Percentiles rank a stretch among this genome's conserved stretches.
phyloP scores from a whole-genome alignment of 2,113 vertebrate species.

The Varanus komodoensis region DNA sequence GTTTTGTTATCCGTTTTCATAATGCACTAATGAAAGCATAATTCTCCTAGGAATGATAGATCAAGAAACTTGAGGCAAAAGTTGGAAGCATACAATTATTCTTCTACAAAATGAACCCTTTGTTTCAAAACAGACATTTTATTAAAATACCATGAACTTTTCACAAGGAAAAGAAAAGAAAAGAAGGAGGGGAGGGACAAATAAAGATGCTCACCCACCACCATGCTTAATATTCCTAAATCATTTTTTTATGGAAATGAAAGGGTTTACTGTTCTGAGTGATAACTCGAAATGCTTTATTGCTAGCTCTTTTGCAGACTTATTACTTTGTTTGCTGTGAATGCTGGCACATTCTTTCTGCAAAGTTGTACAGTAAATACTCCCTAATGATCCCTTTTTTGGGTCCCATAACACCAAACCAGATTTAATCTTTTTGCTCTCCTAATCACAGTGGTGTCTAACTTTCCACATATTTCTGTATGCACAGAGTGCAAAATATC shows the following conservation, averaged over 20 bases:
- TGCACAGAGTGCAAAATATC: constrained; percentile 10
- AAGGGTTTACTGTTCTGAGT: constrained; percentile 16
- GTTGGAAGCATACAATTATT: not conserved
- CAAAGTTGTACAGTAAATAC: constrained; percentile 41
- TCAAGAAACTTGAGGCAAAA: not conserved
- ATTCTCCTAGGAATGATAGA: not conserved
- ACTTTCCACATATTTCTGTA: not conserved
- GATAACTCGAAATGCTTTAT: constrained; percentile 51
- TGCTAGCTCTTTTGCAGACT: constrained; percentile 37
- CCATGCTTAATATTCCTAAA: not conserved
- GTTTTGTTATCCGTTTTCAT: not conserved
- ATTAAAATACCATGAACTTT: constrained; percentile 29
- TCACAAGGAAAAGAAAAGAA: not conserved
- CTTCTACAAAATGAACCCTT: not conserved
- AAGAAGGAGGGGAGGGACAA: no score
- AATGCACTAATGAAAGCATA: not conserved
- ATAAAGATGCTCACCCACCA: no score
- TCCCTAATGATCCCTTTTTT: not conserved
- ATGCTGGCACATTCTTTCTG: constrained; percentile 7
- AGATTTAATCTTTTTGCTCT: not conserved
- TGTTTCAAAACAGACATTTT: constrained; percentile 28
- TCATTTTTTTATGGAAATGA: constrained; percentile 47
- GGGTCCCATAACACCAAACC: not conserved
- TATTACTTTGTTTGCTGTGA: not conserved
- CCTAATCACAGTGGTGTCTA: constrained; percentile 14